phyloP scores from a whole-genome alignment of 2,113 vertebrate genomes.

The Typhlomys cinereus region DNA sequence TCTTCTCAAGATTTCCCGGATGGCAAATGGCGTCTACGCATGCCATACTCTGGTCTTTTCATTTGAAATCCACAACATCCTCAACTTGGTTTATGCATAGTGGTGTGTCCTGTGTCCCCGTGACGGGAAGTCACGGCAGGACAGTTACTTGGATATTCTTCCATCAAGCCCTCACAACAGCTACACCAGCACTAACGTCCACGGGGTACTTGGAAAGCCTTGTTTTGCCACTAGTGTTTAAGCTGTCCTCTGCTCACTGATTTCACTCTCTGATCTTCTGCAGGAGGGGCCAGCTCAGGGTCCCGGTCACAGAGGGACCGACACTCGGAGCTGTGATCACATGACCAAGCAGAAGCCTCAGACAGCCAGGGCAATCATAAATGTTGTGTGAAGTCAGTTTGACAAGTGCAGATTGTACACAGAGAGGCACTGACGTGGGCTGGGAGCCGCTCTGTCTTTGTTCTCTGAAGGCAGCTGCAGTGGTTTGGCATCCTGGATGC shows the following conservation, averaged over 20 bases:
- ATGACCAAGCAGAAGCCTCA: too few relatives aligned
- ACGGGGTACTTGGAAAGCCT: too few relatives aligned
- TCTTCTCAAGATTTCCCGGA: neutral
- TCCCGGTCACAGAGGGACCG: neutral
- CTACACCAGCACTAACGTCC: fast-evolving
- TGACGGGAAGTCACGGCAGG: fast-evolving
- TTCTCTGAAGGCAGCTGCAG: neutral
- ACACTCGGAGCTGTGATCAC: too few relatives aligned
- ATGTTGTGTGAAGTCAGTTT: neutral
- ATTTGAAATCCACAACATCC: neutral
- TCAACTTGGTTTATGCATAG: fast-evolving
- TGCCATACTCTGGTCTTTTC: neutral
- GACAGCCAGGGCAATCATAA: too few relatives aligned
- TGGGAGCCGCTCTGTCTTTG: too few relatives aligned
- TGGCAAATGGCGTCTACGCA: neutral
- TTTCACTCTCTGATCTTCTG: neutral
- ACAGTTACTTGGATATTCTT: neutral
- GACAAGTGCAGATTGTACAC: neutral
- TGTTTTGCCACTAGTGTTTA: too few relatives aligned
- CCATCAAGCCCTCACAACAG: fast-evolving
- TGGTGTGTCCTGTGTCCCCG: too few relatives aligned
- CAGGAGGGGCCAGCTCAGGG: neutral
- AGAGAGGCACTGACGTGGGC: neutral
- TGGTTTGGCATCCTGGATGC: neutral
- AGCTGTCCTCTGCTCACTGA: too few relatives aligned